Evolutionary conservation across 2,113 vertebrate genomes (phyloP).

Genomic region (Pangasianodon hypophthalmus): DNA sequence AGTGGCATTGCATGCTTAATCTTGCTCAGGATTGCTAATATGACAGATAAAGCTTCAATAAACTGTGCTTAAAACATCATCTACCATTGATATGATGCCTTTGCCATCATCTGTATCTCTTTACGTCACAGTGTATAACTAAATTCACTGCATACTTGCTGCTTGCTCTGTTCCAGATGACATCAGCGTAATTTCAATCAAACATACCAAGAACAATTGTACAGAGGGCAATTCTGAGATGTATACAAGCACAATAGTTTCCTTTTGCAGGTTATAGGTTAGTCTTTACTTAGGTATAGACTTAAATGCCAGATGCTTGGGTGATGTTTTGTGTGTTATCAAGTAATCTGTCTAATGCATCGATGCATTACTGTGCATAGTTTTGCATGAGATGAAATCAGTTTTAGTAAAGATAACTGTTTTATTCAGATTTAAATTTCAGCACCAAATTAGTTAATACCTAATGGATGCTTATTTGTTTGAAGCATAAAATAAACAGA

Average conservation of each 20-base stretch:
- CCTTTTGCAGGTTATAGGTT: slow-evolving; percentile 58
- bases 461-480: slow-evolving; percentile 60
- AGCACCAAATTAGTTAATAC: slow-evolving; percentile 53
- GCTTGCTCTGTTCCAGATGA: slow-evolving; percentile 28
- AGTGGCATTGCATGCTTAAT: slow-evolving; percentile 10
- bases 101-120: background rate
- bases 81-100: background rate
- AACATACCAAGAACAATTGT: slow-evolving; percentile 48
- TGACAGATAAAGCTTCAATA: slow-evolving; percentile 1
- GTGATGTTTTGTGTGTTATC: slow-evolving; percentile 67
- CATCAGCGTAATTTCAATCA: slow-evolving; percentile 9
- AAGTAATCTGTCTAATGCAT: slow-evolving; percentile 69
- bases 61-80: slow-evolving; percentile 3
- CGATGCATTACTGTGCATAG: slow-evolving; percentile 68
- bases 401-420: slow-evolving; percentile 65
- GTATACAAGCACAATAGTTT: slow-evolving; percentile 67
- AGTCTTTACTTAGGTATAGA: slow-evolving; percentile 62
- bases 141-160: slow-evolving; percentile 9
- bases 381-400: slow-evolving; percentile 71
- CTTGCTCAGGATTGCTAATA: slow-evolving; percentile 26
- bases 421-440: slow-evolving; percentile 59
- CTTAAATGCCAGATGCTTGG: slow-evolving; percentile 59
- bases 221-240: slow-evolving; percentile 56
- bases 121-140: background rate
- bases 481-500: slow-evolving; percentile 53